Base-by-base conservation (phyloP, 2,888 invertebrate species). In the Agriopis aurantiaria region DNA sequence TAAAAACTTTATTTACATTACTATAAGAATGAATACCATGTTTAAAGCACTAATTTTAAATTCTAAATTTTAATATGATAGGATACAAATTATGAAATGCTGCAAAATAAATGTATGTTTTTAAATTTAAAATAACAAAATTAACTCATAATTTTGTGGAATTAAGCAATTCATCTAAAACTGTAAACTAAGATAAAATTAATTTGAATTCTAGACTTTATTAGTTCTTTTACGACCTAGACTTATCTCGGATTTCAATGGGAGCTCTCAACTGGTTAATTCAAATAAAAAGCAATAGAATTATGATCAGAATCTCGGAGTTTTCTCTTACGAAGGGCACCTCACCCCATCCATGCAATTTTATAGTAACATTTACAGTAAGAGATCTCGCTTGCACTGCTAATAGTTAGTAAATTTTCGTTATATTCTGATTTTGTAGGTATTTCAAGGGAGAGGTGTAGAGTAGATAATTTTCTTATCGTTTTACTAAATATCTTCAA, bases 251-350 rank as follows among this genome's bases (percentile, higher is more conserved):
- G 80, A 85, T 81, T 79, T 80, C 83, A 84, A 81, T 74, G 76
- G 73, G 78, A 81, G 79, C 80, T 78, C 81, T 83, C 80, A 79
- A 77, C 76, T 78, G 76, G 81, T 82, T 82, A 83, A 83, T 84
- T 85, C 78, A 80, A 84, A 85, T 82, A 85, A 85, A 81, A 87
- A 87, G 82, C 85, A 82, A 87, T 85, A 87, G 84, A 83, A 86
- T 90, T 87, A 88, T 87, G 83, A 88, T 86, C 84, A 74, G 79
- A 83, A 83, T 84, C 82, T 77, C 77, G 68, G 81, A 86, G 83
- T 85, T 85, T 84, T 88, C 71, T 69, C 71, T 46, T 49, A 59
- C 70, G 23, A 65, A 69, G 62, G 65, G 69, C 65, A 63, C 51
- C 57, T 58, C 52, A 33, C 58, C 45, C 55, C 46, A 56, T 58